Percentiles rank a stretch among this genome's conserved stretches.
Evolutionary conservation across 2,797 vertebrate species (phyloP).

Genomic region (Sphenodon punctatus): DNA sequence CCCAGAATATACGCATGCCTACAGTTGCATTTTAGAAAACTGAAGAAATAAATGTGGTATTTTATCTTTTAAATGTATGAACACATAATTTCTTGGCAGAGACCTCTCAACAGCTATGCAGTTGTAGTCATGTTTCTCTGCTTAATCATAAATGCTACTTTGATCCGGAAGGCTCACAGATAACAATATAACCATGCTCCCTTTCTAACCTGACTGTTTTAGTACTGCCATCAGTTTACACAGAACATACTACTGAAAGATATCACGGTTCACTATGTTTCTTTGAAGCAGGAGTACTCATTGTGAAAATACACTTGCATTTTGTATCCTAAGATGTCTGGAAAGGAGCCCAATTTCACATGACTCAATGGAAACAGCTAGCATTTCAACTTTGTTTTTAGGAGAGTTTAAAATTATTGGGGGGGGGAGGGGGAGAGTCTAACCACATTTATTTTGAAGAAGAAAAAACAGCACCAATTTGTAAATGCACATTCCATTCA

Average conservation of each 20-base stretch:
- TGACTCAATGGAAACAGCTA: neutral
- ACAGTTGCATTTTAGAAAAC: neutral
- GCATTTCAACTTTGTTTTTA: neutral
- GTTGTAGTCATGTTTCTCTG: conserved; percentile 49
- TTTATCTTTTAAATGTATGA: too few species aligned
- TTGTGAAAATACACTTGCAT: neutral
- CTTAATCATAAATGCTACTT: conserved; percentile 40
- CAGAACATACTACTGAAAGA: too few species aligned
- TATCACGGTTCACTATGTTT: too few species aligned
- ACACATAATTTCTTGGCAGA: conserved; percentile 36
- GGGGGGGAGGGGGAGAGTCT: too few species aligned
- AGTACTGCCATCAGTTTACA: conserved; percentile 26
- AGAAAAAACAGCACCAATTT: too few species aligned
- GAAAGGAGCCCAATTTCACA: neutral
- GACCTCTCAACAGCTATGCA: conserved; percentile 61
- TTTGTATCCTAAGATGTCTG: neutral
- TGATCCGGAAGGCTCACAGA: too few species aligned
- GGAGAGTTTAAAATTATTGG: too few species aligned
- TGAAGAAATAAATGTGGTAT: conserved; percentile 12
- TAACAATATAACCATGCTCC: conserved; percentile 44
- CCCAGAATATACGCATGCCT: conserved; percentile 2
- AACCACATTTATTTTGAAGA: too few species aligned
- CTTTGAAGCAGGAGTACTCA: conserved; percentile 30
- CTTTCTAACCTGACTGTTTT: conserved; percentile 54
- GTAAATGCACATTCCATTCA: too few species aligned